Evolutionary conservation across 1,140 invertebrate genomes (phyloP).

Genomic region (Gonatopus flavifemur): DNA sequence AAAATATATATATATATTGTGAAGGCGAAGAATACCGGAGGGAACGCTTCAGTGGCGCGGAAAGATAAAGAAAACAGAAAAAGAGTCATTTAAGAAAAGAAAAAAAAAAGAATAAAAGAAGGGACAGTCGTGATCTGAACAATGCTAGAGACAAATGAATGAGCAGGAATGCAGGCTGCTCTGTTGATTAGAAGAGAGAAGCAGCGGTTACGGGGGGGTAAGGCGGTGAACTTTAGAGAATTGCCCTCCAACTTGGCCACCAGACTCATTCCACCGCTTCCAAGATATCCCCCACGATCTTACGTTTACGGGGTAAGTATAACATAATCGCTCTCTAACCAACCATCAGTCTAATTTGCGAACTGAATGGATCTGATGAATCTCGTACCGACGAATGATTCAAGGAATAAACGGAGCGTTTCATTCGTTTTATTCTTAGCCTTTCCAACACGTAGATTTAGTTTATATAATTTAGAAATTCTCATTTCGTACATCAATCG

Average conservation of each 20-base stretch:
- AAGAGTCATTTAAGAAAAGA: conserved; percentile 1
- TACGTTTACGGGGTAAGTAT: conserved; percentile 66
- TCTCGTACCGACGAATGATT: too few species aligned
- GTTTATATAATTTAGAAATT: too few species aligned
- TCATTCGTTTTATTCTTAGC: too few species aligned
- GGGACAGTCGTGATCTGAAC: conserved; percentile 28
- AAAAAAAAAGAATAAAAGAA: conserved; percentile 7
- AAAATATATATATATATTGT: too few species aligned
- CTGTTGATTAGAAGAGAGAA: conserved; percentile 85
- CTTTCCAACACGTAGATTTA: too few species aligned
- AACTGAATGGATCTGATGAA: too few species aligned
- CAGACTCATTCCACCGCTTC: conserved; percentile 80
- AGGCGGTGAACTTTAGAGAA: conserved; percentile 72
- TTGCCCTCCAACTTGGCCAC: conserved; percentile 83
- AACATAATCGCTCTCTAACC: too few species aligned
- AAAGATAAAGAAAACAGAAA: conserved; percentile 2
- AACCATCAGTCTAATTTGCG: too few species aligned
- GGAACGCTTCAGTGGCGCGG: conserved; percentile 3
- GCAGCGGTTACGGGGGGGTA: conserved; percentile 76
- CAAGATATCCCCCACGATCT: conserved; percentile 77
- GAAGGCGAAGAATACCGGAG: too few species aligned
- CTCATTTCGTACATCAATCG: too few species aligned
- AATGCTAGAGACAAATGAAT: conserved; percentile 49
- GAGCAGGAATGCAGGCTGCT: conserved; percentile 83
- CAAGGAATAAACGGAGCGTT: too few species aligned